Conservation (phyloP, 1,140 invertebrate genomes). For the Heliothis virescens region DNA sequence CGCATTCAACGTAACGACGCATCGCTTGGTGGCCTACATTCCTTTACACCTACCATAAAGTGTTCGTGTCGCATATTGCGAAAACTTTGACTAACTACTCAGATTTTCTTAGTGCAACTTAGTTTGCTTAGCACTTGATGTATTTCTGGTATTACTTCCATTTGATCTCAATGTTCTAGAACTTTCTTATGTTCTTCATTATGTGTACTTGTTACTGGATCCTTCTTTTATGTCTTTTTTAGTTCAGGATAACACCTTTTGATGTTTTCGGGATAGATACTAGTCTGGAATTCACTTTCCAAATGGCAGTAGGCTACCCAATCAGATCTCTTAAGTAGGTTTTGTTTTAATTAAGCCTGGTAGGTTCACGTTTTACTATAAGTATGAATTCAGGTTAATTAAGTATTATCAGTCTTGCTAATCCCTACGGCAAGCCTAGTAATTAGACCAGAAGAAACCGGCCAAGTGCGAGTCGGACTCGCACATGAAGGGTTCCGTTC, state of each 20-base stretch:
- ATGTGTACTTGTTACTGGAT: no score
- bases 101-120: constrained; percentile 21
- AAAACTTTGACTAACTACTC: constrained; percentile 38
- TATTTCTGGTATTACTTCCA: background rate
- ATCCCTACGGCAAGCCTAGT: constrained; percentile 1
- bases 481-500: no score
- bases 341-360: no score
- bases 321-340: background rate
- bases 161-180: no score
- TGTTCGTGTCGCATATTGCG: constrained; percentile 40
- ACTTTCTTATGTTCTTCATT: no score
- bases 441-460: constrained; percentile 9
- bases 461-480: no score
- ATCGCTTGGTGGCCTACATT: constrained; percentile 50
- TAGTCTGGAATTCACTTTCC: background rate
- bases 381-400: background rate
- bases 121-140: constrained; percentile 18
- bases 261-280: background rate
- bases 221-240: no score
- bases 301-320: background rate
- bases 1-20: constrained; percentile 43
- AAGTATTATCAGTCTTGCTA: background rate
- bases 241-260: background rate
- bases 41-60: constrained; percentile 51
- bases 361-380: no score